Evolutionary conservation across 2,113 vertebrate species (phyloP).

Genomic region (Hystrix cristata): DNA sequence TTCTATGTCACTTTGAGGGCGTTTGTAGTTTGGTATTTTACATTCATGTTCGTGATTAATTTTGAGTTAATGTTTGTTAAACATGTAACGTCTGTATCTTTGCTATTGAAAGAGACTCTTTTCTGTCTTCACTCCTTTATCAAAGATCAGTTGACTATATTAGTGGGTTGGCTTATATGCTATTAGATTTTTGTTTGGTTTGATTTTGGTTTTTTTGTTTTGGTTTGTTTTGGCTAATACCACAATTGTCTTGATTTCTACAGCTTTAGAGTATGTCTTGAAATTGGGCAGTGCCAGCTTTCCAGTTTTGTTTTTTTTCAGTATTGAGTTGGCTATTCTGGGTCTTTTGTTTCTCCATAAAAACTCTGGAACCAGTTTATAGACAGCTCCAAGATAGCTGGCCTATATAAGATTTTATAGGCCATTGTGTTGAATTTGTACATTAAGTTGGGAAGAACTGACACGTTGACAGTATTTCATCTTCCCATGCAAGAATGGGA

Average conservation of each 20-base stretch:
- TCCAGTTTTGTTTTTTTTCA: background rate
- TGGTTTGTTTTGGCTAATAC: background rate
- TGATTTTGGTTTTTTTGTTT: background rate
- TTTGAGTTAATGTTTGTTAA: background rate
- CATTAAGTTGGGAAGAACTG: background rate
- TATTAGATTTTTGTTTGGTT: background rate
- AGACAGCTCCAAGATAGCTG: background rate
- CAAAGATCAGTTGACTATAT: background rate
- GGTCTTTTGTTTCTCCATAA: background rate
- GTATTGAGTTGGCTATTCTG: background rate
- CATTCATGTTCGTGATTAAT: background rate
- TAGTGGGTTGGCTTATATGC: background rate
- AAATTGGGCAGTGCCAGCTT: background rate
- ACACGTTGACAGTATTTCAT: background rate
- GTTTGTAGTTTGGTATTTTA: background rate
- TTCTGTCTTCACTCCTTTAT: background rate
- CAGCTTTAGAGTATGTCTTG: background rate
- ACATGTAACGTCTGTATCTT: background rate
- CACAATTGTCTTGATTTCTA: background rate
- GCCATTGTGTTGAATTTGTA: background rate
- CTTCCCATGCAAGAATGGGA: background rate
- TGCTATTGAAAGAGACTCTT: background rate
- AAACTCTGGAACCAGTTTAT: background rate
- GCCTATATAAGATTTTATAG: no score
- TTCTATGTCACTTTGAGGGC: background rate